Conservation (phyloP, 2,797 vertebrate species). For the Etheostoma nigrum region DNA sequence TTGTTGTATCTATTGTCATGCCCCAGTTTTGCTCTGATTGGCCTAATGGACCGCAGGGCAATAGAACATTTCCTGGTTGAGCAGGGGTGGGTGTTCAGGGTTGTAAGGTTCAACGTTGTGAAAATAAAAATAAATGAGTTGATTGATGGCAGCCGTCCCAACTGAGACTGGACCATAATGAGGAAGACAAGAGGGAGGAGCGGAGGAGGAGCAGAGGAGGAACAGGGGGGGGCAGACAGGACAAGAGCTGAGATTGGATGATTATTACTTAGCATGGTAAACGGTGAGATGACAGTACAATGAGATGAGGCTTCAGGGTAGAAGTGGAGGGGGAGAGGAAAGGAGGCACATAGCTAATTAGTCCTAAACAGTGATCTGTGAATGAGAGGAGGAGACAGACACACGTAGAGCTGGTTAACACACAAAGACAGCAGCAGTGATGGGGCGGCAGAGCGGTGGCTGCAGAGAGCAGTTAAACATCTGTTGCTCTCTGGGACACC, state of each 20-base stretch:
- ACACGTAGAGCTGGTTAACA: constrained; percentile 77
- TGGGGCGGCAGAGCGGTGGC: constrained; percentile 61
- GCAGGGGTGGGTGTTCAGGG: constrained; percentile 72
- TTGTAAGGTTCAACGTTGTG: constrained; percentile 76
- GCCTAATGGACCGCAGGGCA: constrained; percentile 78
- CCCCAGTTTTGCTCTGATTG: constrained; percentile 60
- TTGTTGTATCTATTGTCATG: constrained; percentile 71
- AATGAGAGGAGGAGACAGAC: constrained; percentile 80
- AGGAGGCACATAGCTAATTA: constrained; percentile 73
- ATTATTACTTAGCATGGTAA: constrained; percentile 77
- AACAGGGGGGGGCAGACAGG: constrained; percentile 3
- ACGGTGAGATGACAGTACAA: constrained; percentile 63
- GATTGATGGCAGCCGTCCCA: constrained; percentile 83
- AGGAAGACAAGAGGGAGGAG: constrained; percentile 71
- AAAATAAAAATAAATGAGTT: constrained; percentile 67
- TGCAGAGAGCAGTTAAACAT: constrained; percentile 79
- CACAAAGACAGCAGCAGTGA: constrained; percentile 71
- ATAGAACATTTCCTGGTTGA: constrained; percentile 82
- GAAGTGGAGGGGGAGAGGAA: constrained; percentile 40
- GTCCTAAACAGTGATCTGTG: constrained; percentile 66
- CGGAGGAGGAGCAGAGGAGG: constrained; percentile 61
- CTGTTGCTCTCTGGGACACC: constrained; percentile 80
- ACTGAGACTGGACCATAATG: constrained; percentile 77
- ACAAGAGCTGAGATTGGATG: constrained; percentile 65
- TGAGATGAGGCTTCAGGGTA: constrained; percentile 53